Evolutionary conservation across 2,113 vertebrate genomes (phyloP).

Genomic region (Entomyzon cyanotis): DNA sequence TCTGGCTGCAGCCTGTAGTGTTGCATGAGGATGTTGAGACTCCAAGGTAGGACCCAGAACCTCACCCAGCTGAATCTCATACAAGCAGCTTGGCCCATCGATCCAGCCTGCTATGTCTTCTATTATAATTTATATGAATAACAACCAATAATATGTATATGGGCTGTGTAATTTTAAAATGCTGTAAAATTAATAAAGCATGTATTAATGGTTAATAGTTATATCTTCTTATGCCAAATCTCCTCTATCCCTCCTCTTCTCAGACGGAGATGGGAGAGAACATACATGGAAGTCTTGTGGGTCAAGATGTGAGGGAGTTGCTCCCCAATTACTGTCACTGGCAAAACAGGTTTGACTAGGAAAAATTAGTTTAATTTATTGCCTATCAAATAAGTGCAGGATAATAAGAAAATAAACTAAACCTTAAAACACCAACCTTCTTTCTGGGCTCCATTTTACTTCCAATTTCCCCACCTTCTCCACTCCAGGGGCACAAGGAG

Average conservation of each 20-base stretch:
- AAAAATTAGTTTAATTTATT: neutral
- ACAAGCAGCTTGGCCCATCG: accelerated
- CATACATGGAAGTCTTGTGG: neutral
- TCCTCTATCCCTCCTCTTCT: neutral
- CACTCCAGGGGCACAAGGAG: too few species aligned
- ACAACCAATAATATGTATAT: neutral
- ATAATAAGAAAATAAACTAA: neutral
- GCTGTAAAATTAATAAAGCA: neutral
- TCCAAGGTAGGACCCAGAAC: neutral
- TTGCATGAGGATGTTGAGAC: neutral
- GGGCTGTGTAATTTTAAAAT: neutral
- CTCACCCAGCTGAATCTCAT: neutral
- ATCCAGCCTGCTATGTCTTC: neutral
- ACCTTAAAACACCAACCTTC: neutral
- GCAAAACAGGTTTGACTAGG: neutral
- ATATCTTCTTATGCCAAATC: neutral
- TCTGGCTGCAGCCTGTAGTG: neutral
- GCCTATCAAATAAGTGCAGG: neutral
- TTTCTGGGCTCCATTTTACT: neutral
- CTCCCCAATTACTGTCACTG: neutral
- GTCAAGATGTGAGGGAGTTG: neutral
- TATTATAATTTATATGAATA: neutral
- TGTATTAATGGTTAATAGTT: neutral
- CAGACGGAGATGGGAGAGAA: neutral
- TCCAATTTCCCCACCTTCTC: neutral